Conservation (phyloP, 2,888 invertebrate species). For the Druceiella hillmani region DNA sequence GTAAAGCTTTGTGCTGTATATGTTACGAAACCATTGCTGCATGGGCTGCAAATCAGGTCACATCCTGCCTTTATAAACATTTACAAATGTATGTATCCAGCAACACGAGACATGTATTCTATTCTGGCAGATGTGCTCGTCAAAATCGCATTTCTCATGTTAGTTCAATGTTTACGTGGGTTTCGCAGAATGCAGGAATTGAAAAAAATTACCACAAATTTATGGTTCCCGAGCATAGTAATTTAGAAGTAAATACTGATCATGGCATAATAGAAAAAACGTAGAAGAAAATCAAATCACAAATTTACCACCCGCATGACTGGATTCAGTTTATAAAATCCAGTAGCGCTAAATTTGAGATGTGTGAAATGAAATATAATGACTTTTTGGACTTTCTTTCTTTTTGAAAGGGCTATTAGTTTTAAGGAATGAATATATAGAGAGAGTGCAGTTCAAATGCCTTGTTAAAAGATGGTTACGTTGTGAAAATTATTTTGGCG, state of each 20-base stretch:
- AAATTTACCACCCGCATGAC: slow-evolving; percentile 14
- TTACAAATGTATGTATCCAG: slow-evolving; percentile 9
- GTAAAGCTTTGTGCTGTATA: slow-evolving; percentile 15
- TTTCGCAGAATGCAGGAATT: slow-evolving; percentile 11
- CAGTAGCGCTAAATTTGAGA: slow-evolving; percentile 10
- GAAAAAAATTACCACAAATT: slow-evolving; percentile 20
- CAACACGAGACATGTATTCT: slow-evolving; percentile 12
- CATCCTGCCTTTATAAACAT: slow-evolving; percentile 17
- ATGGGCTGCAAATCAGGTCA: slow-evolving; percentile 23
- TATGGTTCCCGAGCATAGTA: slow-evolving; percentile 18
- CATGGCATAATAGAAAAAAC: slow-evolving; percentile 19
- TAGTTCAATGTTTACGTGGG: slow-evolving; percentile 21
- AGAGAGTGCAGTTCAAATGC: slow-evolving; percentile 5
- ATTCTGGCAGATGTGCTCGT: slow-evolving; percentile 20
- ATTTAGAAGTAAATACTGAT: slow-evolving; percentile 20
- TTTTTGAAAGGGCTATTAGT: too few relatives aligned
- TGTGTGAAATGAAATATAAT: slow-evolving; percentile 10
- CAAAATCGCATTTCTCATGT: slow-evolving; percentile 23
- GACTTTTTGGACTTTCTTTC: too few relatives aligned
- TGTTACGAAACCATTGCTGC: slow-evolving; percentile 19
- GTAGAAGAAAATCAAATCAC: slow-evolving; percentile 11
- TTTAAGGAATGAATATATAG: too few relatives aligned
- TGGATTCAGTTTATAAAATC: slow-evolving; percentile 13
- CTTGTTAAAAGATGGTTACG: slow-evolving; percentile 3
- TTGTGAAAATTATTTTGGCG: slow-evolving; percentile 6